phyloP scores from a whole-genome alignment of 2,888 invertebrate species.

The Ichneumoninae sp. region DNA sequence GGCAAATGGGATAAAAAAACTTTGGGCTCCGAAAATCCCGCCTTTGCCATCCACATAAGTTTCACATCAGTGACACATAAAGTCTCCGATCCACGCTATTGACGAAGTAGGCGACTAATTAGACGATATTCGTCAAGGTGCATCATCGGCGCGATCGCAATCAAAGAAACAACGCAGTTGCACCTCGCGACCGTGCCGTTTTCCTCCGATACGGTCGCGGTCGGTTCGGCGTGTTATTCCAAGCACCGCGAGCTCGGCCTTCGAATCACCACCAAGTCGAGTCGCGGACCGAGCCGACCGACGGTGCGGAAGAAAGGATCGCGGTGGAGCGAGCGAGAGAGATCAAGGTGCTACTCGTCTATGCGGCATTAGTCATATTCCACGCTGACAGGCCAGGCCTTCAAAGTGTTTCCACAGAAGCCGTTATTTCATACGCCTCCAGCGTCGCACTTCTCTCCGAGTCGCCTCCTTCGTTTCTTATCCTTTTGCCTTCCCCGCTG shows the following conservation, averaged over 20 bases:
- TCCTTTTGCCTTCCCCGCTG: slow-evolving; percentile 47
- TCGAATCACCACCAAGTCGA: slow-evolving; percentile 23
- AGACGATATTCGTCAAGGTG: background rate
- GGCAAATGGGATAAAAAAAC: no score
- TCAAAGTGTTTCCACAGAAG: slow-evolving; percentile 70
- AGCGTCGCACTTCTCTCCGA: slow-evolving; percentile 42
- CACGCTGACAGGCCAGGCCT: slow-evolving; percentile 73
- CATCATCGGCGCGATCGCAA: background rate
- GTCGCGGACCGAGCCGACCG: background rate
- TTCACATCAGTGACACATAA: no score
- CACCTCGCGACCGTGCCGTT: slow-evolving; percentile 2
- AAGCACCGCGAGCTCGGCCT: slow-evolving; percentile 61
- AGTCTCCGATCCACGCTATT: no score
- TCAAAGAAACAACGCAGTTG: background rate
- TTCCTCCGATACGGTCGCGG: slow-evolving; percentile 1
- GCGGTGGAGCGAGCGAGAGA: slow-evolving; percentile 5
- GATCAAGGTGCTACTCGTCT: slow-evolving; percentile 20
- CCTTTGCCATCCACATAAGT: no score
- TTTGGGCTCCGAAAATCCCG: no score
- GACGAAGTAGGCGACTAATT: no score
- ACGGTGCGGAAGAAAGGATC: slow-evolving; percentile 4
- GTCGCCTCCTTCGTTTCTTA: slow-evolving; percentile 62
- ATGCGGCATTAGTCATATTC: slow-evolving; percentile 77
- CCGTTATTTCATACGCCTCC: slow-evolving; percentile 71
- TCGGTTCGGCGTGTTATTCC: slow-evolving; percentile 71